Evolutionary conservation across 1,140 invertebrate genomes (phyloP).

Genomic region (Heterodera carotae): DNA sequence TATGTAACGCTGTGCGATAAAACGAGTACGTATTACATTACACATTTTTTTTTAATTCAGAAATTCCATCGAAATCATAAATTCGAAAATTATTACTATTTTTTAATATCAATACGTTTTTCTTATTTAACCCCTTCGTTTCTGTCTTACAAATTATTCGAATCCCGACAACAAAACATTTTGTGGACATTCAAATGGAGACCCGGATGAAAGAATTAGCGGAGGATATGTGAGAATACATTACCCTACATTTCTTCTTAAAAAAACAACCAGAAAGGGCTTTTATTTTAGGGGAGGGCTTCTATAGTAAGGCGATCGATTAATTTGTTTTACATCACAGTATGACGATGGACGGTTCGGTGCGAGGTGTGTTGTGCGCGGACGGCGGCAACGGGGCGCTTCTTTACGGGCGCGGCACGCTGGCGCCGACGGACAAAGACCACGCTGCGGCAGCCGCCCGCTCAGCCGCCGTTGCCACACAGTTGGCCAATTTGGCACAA

Average conservation of each 20-base stretch:
- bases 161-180: background rate
- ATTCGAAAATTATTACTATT: too few relatives aligned
- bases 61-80: too few relatives aligned
- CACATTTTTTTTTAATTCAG: too few relatives aligned
- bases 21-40: too few relatives aligned
- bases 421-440: constrained; percentile 1
- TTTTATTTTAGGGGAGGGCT: constrained; percentile 26
- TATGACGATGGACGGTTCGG: constrained; percentile 10
- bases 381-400: constrained; percentile 31
- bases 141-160: background rate
- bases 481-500: constrained; percentile 27
- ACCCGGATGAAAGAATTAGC: constrained; percentile 40
- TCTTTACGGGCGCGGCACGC: constrained; percentile 17
- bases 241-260: background rate
- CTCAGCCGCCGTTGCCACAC: constrained; percentile 39
- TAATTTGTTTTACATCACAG: constrained; percentile 33
- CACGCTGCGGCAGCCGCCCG: background rate
- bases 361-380: constrained; percentile 36
- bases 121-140: background rate
- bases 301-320: background rate
- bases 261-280: background rate
- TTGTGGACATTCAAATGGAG: constrained; percentile 28
- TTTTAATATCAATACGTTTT: background rate
- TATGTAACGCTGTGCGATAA: too few relatives aligned
- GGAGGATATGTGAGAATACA: constrained; percentile 34